phyloP scores from a whole-genome alignment of 2,888 invertebrate species.

The Slavum lentiscoides region DNA sequence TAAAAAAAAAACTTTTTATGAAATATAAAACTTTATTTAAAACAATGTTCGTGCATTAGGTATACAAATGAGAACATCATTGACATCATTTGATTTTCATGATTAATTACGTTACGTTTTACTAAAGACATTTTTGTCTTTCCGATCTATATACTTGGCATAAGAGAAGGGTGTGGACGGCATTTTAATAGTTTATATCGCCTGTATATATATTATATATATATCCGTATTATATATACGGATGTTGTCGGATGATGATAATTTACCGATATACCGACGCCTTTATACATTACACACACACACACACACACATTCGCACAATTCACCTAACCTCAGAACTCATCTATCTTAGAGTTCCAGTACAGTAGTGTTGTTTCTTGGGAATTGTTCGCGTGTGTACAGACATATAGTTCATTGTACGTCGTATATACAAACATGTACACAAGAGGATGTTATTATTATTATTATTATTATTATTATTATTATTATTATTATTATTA shows the following conservation, averaged over 20 bases:
- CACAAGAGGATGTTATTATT: constrained; percentile 15
- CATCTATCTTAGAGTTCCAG: constrained; percentile 33
- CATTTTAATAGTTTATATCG: constrained; percentile 6
- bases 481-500: too few relatives aligned
- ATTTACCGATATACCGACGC: constrained; percentile 32
- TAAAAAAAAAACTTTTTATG: too few relatives aligned
- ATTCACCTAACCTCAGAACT: constrained; percentile 16
- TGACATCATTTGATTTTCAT: too few relatives aligned
- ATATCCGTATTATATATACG: neutral
- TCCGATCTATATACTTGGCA: neutral
- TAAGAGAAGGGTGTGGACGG: constrained; percentile 9
- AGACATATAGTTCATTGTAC: neutral
- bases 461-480: too few relatives aligned
- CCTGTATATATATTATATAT: too few relatives aligned
- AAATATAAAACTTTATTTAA: too few relatives aligned
- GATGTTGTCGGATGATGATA: constrained; percentile 35
- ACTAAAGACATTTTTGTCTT: neutral
- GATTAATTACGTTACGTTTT: too few relatives aligned
- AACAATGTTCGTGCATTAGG: too few relatives aligned
- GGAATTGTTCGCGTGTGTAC: constrained; percentile 40
- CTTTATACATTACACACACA: neutral
- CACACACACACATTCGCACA: neutral
- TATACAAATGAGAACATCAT: too few relatives aligned
- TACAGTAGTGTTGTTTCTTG: constrained; percentile 28
- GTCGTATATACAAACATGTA: neutral